These are phyloP conservation scores for Callipepla squamata DNA, from an alignment of 2,113 vertebrate species.

Conservation along the genomic window DNA sequence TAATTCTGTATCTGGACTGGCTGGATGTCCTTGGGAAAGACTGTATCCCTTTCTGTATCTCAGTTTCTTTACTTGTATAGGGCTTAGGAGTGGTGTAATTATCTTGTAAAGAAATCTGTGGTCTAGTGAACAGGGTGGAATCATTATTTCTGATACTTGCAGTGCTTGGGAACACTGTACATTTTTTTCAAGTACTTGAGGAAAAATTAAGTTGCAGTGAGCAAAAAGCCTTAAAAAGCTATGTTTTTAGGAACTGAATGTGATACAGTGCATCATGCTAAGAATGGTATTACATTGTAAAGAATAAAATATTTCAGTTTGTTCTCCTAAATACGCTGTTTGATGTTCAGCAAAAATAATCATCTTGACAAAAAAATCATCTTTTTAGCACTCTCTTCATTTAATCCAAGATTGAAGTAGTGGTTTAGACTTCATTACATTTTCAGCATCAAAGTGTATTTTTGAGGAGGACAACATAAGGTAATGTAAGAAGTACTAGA, in stretches of 20 bases:
- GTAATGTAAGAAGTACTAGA: not conserved
- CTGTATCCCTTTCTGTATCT: not conserved
- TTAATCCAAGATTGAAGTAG: not conserved
- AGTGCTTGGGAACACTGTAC: not conserved
- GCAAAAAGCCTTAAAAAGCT: not conserved
- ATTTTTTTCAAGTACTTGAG: not conserved
- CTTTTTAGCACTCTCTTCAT: not conserved
- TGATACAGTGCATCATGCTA: not conserved
- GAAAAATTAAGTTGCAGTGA: not conserved
- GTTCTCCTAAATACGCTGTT: not conserved
- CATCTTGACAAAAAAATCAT: not conserved
- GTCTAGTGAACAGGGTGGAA: not conserved
- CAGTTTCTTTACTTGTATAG: not conserved
- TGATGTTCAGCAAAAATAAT: not conserved
- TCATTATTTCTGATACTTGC: not conserved
- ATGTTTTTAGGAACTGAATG: not conserved
- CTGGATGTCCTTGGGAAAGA: not conserved
- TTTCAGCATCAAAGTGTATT: not conserved
- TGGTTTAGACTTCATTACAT: not conserved
- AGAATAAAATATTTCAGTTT: not conserved
- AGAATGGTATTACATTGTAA: not conserved
- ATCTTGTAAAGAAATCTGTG: not conserved
- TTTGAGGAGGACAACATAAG: not conserved
- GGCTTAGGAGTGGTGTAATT: not conserved
- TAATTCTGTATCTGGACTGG: not conserved